phyloP scores from a whole-genome alignment of 2,888 invertebrate species.

The Papilio demoleus region DNA sequence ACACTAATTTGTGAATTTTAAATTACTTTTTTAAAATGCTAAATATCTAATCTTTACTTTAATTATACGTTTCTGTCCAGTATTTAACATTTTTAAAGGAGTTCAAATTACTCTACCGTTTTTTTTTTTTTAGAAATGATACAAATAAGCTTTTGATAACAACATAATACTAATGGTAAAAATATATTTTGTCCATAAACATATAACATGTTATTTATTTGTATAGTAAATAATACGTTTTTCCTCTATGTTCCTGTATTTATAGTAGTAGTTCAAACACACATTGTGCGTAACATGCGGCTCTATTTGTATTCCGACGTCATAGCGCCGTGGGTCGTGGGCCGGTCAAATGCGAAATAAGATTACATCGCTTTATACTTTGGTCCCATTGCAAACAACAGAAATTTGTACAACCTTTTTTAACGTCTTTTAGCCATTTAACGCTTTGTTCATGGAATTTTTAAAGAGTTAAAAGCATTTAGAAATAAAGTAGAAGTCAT shows the following conservation, averaged over 20 bases:
- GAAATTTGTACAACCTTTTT: constrained; percentile 9
- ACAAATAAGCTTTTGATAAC: too few species aligned
- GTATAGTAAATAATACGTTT: constrained; percentile 12
- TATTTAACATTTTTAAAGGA: too few species aligned
- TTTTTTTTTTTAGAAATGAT: too few species aligned
- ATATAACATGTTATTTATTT: constrained; percentile 7
- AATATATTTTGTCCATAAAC: background rate
- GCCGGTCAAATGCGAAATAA: constrained; percentile 17
- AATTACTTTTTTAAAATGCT: too few species aligned
- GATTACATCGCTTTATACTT: constrained; percentile 20
- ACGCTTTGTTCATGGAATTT: background rate
- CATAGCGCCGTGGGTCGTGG: constrained; percentile 17
- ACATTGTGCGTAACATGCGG: constrained; percentile 27
- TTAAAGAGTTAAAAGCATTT: background rate
- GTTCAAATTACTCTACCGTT: too few species aligned
- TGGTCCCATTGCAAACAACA: background rate
- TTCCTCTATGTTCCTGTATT: background rate
- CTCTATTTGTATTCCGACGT: constrained; percentile 11
- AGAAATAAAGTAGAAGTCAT: too few species aligned
- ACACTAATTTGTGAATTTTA: too few species aligned
- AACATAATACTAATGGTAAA: too few species aligned
- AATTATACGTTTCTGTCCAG: too few species aligned
- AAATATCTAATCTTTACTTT: too few species aligned
- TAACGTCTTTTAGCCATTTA: background rate
- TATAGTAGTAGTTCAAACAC: constrained; percentile 21